Percentiles rank a stretch among this genome's conserved stretches.
Conservation (phyloP, 2,888 invertebrate species). For the Aspidapion aeneum region DNA sequence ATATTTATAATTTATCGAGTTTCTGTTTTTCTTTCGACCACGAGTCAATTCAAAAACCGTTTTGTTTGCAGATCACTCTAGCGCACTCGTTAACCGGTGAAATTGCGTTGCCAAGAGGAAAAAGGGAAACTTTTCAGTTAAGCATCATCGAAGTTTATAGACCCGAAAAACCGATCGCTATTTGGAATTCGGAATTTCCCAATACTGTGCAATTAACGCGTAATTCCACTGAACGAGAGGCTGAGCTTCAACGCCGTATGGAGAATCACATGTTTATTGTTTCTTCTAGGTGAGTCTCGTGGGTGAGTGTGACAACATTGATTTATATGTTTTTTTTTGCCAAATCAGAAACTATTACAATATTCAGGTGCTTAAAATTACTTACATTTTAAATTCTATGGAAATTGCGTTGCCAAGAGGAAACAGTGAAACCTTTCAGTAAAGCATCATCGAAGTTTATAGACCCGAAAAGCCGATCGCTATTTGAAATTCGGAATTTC, state of each 20-base stretch:
- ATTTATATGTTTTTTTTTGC: no score
- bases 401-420: no score
- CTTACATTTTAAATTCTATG: no score
- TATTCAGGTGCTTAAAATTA: no score
- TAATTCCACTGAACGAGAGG: slow-evolving; percentile 22
- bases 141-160: slow-evolving; percentile 15
- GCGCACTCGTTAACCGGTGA: slow-evolving; percentile 16
- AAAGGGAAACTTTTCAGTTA: slow-evolving; percentile 16
- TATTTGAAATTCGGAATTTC: slow-evolving; percentile 15
- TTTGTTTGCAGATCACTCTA: slow-evolving; percentile 11
- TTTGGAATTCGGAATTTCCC: slow-evolving; percentile 16
- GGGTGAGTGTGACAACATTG: slow-evolving; percentile 8
- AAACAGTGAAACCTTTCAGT: slow-evolving; percentile 15
- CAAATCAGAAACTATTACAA: no score
- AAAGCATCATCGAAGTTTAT: slow-evolving; percentile 13
- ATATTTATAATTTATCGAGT: neutral
- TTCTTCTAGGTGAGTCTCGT: slow-evolving; percentile 18
- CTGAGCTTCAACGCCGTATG: slow-evolving; percentile 17
- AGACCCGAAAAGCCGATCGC: slow-evolving; percentile 17
- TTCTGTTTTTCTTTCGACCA: neutral
- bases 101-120: slow-evolving; percentile 14
- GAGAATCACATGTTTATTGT: slow-evolving; percentile 23
- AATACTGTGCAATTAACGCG: slow-evolving; percentile 13
- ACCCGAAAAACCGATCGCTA: slow-evolving; percentile 16
- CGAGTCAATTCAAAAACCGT: neutral